phyloP scores from a whole-genome alignment of 1,140 invertebrate species.

The Drosophila tani region DNA sequence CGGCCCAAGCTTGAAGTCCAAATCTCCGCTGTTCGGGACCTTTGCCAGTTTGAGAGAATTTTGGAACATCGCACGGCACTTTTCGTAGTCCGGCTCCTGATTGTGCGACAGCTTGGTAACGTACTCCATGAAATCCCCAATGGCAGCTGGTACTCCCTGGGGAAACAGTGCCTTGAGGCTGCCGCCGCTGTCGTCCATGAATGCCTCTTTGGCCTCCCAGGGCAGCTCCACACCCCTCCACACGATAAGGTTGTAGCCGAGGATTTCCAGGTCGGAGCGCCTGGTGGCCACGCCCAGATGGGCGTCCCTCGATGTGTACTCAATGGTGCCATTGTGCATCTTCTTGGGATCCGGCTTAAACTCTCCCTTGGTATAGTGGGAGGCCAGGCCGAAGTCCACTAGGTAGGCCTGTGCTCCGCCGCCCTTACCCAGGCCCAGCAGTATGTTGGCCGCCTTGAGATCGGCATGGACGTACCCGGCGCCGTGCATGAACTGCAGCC shows the following conservation, averaged over 20 bases:
- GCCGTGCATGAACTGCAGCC: constrained; percentile 95
- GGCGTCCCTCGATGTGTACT: too few relatives aligned
- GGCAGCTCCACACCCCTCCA: constrained; percentile 94
- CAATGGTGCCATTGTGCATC: too few relatives aligned
- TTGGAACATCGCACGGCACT: constrained; percentile 88
- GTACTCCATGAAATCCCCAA: constrained; percentile 90
- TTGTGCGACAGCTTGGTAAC: constrained; percentile 90
- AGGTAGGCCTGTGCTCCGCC: too few relatives aligned
- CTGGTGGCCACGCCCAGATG: too few relatives aligned
- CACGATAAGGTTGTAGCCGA: constrained; percentile 96
- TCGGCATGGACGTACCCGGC: constrained; percentile 96
- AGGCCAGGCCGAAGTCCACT: too few relatives aligned
- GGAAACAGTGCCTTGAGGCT: constrained; percentile 88
- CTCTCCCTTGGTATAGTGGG: too few relatives aligned
- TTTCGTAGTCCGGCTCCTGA: constrained; percentile 91
- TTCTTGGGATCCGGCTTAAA: too few relatives aligned
- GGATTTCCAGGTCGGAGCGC: constrained; percentile 97
- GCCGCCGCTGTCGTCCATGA: constrained; percentile 87
- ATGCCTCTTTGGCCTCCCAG: constrained; percentile 93
- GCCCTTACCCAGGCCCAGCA: too few relatives aligned
- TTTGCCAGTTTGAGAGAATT: constrained; percentile 86
- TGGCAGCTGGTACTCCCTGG: constrained; percentile 86
- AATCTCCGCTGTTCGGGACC: constrained; percentile 67
- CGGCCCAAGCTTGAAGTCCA: constrained; percentile 73
- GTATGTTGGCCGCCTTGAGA: constrained; percentile 96